A percentile compares a stretch with the other conserved stretches of the same genome.
Conservation (phyloP, 2,888 invertebrate genomes). For the Lithophane ornitopus region DNA sequence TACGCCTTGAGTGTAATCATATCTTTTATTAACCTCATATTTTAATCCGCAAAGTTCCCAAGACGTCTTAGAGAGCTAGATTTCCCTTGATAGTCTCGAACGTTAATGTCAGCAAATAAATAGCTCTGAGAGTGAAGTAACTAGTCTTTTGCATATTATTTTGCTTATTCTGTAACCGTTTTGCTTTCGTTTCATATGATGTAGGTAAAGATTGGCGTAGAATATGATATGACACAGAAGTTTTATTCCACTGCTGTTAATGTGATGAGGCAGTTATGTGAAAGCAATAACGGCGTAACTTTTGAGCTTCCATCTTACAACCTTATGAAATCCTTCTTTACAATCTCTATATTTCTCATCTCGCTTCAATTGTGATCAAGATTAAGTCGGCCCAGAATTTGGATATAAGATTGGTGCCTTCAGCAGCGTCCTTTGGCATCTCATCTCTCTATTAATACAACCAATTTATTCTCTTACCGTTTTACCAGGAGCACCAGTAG, state of each 20-base stretch:
- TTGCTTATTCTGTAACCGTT: slow-evolving; percentile 22
- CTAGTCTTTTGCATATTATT: slow-evolving; percentile 44
- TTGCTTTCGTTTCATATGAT: slow-evolving; percentile 4
- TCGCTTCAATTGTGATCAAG: neutral
- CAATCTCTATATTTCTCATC: neutral
- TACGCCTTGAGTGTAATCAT: slow-evolving; percentile 53
- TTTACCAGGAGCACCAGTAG: slow-evolving; percentile 94
- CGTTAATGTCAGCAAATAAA: slow-evolving; percentile 55
- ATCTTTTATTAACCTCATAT: slow-evolving; percentile 59
- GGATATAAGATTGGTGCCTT: neutral
- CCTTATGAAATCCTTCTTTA: neutral
- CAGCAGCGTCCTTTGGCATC: neutral
- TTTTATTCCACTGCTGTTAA: neutral
- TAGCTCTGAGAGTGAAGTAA: slow-evolving; percentile 40
- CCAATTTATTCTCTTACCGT: slow-evolving; percentile 90
- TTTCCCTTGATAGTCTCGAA: slow-evolving; percentile 69
- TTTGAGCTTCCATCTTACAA: neutral
- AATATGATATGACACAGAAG: neutral
- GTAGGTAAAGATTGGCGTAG: neutral
- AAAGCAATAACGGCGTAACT: neutral
- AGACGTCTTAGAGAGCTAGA: slow-evolving; percentile 62
- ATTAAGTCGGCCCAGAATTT: neutral
- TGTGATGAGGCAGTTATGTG: neutral
- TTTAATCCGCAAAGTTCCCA: slow-evolving; percentile 62
- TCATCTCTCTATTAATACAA: neutral